These are phyloP conservation scores for Thelaira solivaga DNA, from an alignment of 2,888 invertebrate genomes.

Conservation along the genomic window DNA sequence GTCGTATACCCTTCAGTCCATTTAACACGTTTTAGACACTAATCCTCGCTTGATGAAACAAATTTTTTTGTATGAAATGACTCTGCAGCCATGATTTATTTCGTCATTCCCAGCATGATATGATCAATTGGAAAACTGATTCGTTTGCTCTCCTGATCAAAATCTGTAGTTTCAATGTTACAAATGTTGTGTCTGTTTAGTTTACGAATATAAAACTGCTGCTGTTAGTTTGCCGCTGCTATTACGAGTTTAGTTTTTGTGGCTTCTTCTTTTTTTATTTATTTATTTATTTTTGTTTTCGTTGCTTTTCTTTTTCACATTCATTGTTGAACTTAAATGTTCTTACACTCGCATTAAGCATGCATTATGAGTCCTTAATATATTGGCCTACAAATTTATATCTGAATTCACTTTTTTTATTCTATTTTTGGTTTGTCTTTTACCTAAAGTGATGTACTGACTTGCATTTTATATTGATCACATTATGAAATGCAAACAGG, in stretches of 20 bases:
- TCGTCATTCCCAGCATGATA: slow-evolving; percentile 64
- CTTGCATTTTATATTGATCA: slow-evolving; percentile 47
- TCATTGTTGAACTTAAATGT: slow-evolving; percentile 7
- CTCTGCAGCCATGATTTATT: slow-evolving; percentile 73
- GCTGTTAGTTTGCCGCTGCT: not conserved
- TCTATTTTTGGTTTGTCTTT: not conserved
- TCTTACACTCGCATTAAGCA: slow-evolving; percentile 1
- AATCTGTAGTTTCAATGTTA: slow-evolving; percentile 41
- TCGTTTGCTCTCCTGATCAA: slow-evolving; percentile 38
- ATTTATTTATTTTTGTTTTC: slow-evolving; percentile 1
- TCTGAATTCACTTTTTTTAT: not conserved
- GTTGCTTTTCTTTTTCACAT: not conserved
- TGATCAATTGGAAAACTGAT: slow-evolving; percentile 60
- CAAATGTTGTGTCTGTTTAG: slow-evolving; percentile 16
- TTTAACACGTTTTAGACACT: slow-evolving; percentile 78
- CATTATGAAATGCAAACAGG: slow-evolving; percentile 11
- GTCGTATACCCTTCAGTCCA: slow-evolving; percentile 76
- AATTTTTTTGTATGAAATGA: slow-evolving; percentile 74
- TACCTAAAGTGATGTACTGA: slow-evolving; percentile 21
- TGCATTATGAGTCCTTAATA: slow-evolving; percentile 32
- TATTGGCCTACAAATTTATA: slow-evolving; percentile 42
- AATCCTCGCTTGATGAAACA: slow-evolving; percentile 78
- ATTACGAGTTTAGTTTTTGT: not conserved
- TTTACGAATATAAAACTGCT: no score
- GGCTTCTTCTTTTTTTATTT: not conserved